Evolutionary conservation across 2,797 vertebrate species (phyloP), one percentile per base, ranked within the genome.

Genomic region (Ataeniobius toweri): DNA sequence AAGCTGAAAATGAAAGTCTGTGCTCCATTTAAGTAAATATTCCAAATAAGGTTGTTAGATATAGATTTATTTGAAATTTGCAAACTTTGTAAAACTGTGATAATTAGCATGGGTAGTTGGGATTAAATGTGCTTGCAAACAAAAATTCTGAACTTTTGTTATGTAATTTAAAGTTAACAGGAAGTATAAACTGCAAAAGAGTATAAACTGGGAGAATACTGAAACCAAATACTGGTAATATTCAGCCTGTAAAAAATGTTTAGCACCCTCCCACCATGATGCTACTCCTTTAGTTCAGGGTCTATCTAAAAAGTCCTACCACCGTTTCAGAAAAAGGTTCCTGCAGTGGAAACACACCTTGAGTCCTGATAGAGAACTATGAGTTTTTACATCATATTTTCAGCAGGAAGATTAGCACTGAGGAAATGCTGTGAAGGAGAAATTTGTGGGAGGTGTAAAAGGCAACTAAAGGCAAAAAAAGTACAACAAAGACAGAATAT

Each of bases 331-430:
- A 6, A 53, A 36, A 22, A 53, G 18, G 4, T 53, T 55, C 53
- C 53, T 55, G 5, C 22, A n/a, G 1, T 0, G 5, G 10, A 68
- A 69, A 24, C 12, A 7, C 67, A 69, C 41, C 41, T 61, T 36
- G 44, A 41, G 26, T 39, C 7, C 28, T 6, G 28, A 71, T 79
- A 67, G 76, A 80, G 16, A 24, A 71, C 69, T 59, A 61, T 16
- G 59, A 4, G 59, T 73, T 73, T 74, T 76, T 5, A 68, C 12
- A 36, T 70, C 39, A 75, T 71, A 50, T 73, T 77, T 78, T 77
- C 14, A 77, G 80, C 2, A 28, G 3, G 39, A 63, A 28, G 80
- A 83, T 85, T 80, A 79, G 77, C 24, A 68, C 14, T 56, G 72
- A 75, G 50, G 24, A 71, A 73, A 44, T 31, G 39, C 22, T 67